Evolutionary conservation across 2,797 vertebrate species (phyloP), one percentile per base, ranked within the genome.

Genomic region (Takifugu rubripes): DNA sequence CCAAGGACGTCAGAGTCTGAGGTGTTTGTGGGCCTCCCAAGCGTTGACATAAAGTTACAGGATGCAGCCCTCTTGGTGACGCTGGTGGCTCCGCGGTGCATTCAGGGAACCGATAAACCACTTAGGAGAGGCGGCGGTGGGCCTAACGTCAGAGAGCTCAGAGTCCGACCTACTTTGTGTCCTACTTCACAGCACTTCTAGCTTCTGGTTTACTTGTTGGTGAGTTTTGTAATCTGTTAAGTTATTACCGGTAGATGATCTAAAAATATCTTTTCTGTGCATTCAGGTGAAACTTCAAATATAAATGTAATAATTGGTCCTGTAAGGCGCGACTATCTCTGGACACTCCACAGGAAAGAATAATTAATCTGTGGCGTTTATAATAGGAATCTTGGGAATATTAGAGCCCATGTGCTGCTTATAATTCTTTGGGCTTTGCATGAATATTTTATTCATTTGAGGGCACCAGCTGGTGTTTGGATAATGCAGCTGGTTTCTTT

Each of bases 131-230:
- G 60, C 74, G 65, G 79, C 63, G 62, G 55, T 31, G 78, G 64
- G 77, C 81, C 77, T 49, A 70, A 86, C 78, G 84, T 84, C 72
- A 50, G 66, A 77, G 68, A 71, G 76, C 75, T 75, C 66, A 56
- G 68, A 83, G 61, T 54, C 57, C 54, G 79, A 67, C 87, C 84
- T 84, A 88, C 81, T 87, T 90, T 86, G 52, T 86, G 84, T 25
- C 80, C 85, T 77, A 87, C 75, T 87, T 88, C 78, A 31, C 27
- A 56, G 66, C 47, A 68, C 43, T 55, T 61, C 67, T 69, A 53
- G 52, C 53, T 76, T 62, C 52, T 54, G 54, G 27, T 53, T 82
- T 40, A 40, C 52, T 68, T 83, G 78, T 82, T 83, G 79, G 80
- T 63, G 62, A 56, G 46, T 52, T 25, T 47, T 72, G 31, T 33